Evolutionary conservation across 2,888 invertebrate genomes (phyloP), one percentile per base, ranked within the genome.

Genomic region (Ptilodon capucinus): DNA sequence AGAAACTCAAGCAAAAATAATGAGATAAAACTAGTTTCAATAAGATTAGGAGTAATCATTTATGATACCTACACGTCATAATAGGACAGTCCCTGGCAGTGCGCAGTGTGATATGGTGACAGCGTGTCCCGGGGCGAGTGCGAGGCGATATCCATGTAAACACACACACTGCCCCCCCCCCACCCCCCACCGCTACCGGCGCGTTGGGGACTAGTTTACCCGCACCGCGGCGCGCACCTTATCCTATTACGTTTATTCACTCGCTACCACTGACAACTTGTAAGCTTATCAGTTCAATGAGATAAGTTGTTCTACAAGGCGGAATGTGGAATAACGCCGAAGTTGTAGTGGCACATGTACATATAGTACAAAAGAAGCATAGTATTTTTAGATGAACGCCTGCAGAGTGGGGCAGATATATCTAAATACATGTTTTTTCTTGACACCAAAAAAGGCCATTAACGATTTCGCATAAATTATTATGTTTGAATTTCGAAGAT

Each of bases 81-180:
- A 32, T 32, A 14, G 13, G n/a, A 4, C 4, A 2, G 32, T 32
- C 32, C 32, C 32, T 32, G 13, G 14, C 8, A 3, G 13, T 21
- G 5, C 16, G n/a, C 46, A 52, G 67, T 66, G 60, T 66, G 53
- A 60, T 6, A 7, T 23, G n/a, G 28, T 28, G 28, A 8, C 23
- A 28, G n/a, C 9, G n/a, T 9, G 57, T 58, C 60, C 51, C 54
- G 51, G 54, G 63, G 60, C 58, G 57, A 68, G 54, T 61, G 63
- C 61, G 68, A 72, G 60, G 64, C 66, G 74, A 70, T 72, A 68
- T 66, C 73, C 55, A 63, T 65, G 63, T 68, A 67, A 57, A 59
- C n/a, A 21, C 36, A 36, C 36, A 36, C 19, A 19, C n/a, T 13
- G 18, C n/a, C 19, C 9, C 32, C 36, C 36, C 16, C 2, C 17